Evolutionary conservation across 2,113 vertebrate species (phyloP), one percentile per base, ranked within the genome.

Genomic region (Prolemur simus): DNA sequence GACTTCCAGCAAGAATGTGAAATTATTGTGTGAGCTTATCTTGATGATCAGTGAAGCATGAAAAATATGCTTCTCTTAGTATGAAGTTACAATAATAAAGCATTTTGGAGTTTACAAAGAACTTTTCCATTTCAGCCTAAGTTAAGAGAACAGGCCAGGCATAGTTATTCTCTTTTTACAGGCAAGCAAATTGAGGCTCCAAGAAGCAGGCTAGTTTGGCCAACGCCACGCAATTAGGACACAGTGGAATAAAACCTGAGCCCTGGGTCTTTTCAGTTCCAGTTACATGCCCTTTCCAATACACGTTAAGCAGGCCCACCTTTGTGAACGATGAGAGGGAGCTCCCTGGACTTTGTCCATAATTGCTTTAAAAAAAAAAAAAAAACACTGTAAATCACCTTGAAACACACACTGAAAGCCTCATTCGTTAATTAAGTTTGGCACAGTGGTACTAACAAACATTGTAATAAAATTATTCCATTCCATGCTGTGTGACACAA

Each of bases 291-390:
- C 92, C 64, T 64, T 80, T 63, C 42, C 10, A 76, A 17, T 29
- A 73, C 45, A 64, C 20, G 56, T 78, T 84, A 88, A 60, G 54
- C 11, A 89, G 74, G 21, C 5, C 9, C 39, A 21, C 5, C 3
- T 81, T 84, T 92, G 66, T 27, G 58, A 86, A 92, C 1, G 0
- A 73, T 77, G 52, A 83, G 54, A 92, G 83, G 64, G 96, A 92
- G 88, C 64, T 89, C 56, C 56, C 66, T 86, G 73, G 45, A 95
- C 58, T 95, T 91, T 71, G 78, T 89, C 49, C 60, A 42, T 45
- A 25, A 95, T 13, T 81, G 64, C 12, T 93, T 80, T 4, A 21
- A 60, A 34, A 47, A 25, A 15, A 0, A 64, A 54, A 29, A 58
- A 27, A 25, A 8, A 25, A 17, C 25, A 63, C 37, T 23, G 13